Percentiles rank a stretch among this genome's conserved stretches.
Conservation (phyloP, 1,140 invertebrate genomes). For the Lordiphosa mommai region DNA sequence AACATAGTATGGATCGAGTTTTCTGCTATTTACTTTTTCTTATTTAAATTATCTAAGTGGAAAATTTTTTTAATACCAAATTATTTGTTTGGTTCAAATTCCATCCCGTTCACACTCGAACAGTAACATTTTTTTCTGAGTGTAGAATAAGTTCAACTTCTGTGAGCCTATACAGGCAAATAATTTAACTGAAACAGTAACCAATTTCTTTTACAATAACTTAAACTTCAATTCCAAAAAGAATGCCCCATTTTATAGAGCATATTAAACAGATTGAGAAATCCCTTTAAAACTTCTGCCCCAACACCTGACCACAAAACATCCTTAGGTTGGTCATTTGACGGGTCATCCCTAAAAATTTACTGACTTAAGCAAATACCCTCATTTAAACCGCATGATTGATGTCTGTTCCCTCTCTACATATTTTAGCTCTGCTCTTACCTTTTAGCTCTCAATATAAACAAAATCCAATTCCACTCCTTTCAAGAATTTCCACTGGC, state of each 20-base stretch:
- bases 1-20: no score
- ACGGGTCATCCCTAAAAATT: constrained; percentile 46
- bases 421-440: neutral
- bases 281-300: constrained; percentile 40
- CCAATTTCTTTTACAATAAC: neutral
- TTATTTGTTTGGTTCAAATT: no score
- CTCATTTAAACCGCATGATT: constrained; percentile 78
- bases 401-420: constrained; percentile 41
- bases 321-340: constrained; percentile 30
- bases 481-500: constrained; percentile 22
- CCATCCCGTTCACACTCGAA: no score
- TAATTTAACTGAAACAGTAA: neutral
- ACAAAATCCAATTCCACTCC: constrained; percentile 38
- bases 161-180: no score
- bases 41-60: no score
- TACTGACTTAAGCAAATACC: constrained; percentile 71
- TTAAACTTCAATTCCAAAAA: neutral
- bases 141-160: no score
- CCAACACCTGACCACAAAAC: constrained; percentile 34
- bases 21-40: no score
- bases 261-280: constrained; percentile 1
- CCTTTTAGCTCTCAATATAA: constrained; percentile 42
- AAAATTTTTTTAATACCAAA: no score
- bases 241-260: neutral
- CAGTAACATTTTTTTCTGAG: no score